A percentile compares a stretch with the other conserved stretches of the same genome.
These are phyloP conservation scores for Bovichtus diacanthus DNA, from an alignment of 2,797 vertebrate genomes.

Conservation along the genomic window DNA sequence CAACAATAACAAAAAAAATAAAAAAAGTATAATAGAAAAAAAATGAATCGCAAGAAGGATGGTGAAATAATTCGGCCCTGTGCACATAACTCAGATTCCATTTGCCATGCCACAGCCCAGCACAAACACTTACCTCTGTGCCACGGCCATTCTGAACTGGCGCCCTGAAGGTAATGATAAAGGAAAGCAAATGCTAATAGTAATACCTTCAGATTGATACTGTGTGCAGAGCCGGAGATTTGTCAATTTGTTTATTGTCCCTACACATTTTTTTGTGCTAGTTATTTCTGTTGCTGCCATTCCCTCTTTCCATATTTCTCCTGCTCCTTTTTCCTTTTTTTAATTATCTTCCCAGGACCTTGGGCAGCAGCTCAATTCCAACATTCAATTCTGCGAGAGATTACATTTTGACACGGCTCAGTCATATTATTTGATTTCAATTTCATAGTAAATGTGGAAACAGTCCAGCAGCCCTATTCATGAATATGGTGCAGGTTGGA, in stretches of 20 bases:
- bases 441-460: constrained; percentile 79
- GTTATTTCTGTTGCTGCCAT: constrained; percentile 48
- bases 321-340: constrained; percentile 63
- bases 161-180: constrained; percentile 58
- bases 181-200: constrained; percentile 51
- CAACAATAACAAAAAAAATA: constrained; percentile 16
- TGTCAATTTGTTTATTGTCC: constrained; percentile 65
- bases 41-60: constrained; percentile 13
- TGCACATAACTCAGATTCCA: constrained; percentile 26
- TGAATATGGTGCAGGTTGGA: constrained; percentile 76
- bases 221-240: constrained; percentile 51
- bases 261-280: constrained; percentile 50
- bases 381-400: constrained; percentile 78
- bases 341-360: constrained; percentile 79
- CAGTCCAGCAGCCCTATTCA: constrained; percentile 75
- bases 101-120: constrained; percentile 12
- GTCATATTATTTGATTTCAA: constrained; percentile 82
- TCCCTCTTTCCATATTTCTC: constrained; percentile 41
- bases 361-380: constrained; percentile 77
- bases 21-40: constrained; percentile 20
- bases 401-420: constrained; percentile 81
- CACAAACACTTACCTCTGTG: constrained; percentile 24
- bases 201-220: constrained; percentile 48
- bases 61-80: background rate
- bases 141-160: constrained; percentile 14